phyloP scores from a whole-genome alignment of 53 echinoderm and acorn worm genomes.

The Pentamera pediparva region DNA sequence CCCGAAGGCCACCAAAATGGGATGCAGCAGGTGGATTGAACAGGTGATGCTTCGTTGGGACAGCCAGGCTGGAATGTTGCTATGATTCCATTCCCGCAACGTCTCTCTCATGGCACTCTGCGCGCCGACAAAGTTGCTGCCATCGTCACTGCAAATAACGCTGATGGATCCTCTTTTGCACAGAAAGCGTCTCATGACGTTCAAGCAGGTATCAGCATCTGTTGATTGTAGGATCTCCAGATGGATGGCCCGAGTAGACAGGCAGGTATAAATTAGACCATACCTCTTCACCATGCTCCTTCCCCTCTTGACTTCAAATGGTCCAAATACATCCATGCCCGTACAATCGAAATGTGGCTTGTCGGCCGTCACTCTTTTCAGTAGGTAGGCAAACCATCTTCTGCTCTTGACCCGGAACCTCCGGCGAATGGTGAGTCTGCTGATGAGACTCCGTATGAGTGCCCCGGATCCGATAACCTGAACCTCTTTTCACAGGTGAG shows the following conservation, averaged over 20 bases:
- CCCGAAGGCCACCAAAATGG: slow-evolving; percentile 35
- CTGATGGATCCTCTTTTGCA: slow-evolving; percentile 30
- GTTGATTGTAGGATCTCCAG: slow-evolving; percentile 32
- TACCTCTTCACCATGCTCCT: slow-evolving; percentile 46
- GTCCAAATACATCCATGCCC: slow-evolving; percentile 37
- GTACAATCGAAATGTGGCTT: slow-evolving; percentile 45
- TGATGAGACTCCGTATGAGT: slow-evolving; percentile 5
- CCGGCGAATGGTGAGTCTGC: slow-evolving; percentile 28
- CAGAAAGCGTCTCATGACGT: slow-evolving; percentile 41
- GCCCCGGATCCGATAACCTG: slow-evolving; percentile 34
- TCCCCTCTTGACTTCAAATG: slow-evolving; percentile 30
- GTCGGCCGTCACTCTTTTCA: slow-evolving; percentile 17
- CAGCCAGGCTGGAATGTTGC: slow-evolving; percentile 14
- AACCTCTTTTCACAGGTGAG: slow-evolving; percentile 23
- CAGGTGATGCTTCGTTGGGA: slow-evolving; percentile 24
- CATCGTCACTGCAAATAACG: slow-evolving; percentile 28
- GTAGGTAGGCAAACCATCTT: slow-evolving; percentile 39
- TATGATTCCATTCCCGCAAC: slow-evolving; percentile 9
- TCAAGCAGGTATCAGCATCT: slow-evolving; percentile 46
- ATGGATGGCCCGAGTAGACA: slow-evolving; percentile 43
- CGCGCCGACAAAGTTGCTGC: slow-evolving; percentile 36
- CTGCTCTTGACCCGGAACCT: slow-evolving; percentile 4
- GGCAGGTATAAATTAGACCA: slow-evolving; percentile 53
- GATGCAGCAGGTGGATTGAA: slow-evolving; percentile 43
- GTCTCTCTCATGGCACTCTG: slow-evolving; percentile 16